A percentile compares a stretch with the other conserved stretches of the same genome.
phyloP scores from a whole-genome alignment of 2,888 invertebrate genomes.

The Heliconius hortense region DNA sequence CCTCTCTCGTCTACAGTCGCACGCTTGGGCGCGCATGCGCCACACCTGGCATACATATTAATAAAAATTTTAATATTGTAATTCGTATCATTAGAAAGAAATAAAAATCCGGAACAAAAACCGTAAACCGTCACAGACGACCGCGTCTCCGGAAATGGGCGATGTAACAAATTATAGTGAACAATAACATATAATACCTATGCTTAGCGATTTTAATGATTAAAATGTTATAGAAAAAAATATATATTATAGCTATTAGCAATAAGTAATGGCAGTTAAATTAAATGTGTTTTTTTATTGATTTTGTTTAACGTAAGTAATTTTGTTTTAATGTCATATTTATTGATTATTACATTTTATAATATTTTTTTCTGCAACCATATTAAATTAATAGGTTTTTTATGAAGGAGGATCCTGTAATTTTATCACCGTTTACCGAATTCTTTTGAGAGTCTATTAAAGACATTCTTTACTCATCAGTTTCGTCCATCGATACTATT shows the following conservation, averaged over 20 bases:
- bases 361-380: no score
- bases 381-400: no score
- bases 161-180: conserved; percentile 23
- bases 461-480: background rate
- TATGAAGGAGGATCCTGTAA: background rate
- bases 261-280: background rate
- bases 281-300: background rate
- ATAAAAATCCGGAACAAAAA: conserved; percentile 54
- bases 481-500: background rate
- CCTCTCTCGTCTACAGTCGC: background rate
- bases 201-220: background rate
- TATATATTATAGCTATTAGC: background rate
- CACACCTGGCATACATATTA: no score
- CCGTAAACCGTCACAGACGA: conserved; percentile 53
- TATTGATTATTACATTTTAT: no score
- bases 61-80: background rate
- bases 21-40: background rate
- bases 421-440: background rate
- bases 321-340: no score
- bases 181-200: background rate
- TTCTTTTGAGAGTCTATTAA: no score
- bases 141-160: conserved; percentile 49
- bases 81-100: conserved; percentile 43
- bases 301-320: background rate
- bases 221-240: background rate